Conservation (phyloP, 2,888 invertebrate species). For the Ligdia adustata region DNA sequence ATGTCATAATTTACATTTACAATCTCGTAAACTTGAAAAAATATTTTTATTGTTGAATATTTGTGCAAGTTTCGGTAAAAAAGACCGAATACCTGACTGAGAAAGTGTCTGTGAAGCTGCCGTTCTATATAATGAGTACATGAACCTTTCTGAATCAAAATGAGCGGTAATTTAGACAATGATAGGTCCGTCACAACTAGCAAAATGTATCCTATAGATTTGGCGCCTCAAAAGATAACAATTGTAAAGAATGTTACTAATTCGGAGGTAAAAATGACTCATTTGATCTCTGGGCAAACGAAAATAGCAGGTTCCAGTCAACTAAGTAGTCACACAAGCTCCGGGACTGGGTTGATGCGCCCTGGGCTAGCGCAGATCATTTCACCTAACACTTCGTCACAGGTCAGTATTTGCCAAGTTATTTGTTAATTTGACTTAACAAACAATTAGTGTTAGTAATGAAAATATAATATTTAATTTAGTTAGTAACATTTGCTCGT, state of each 20-base stretch:
- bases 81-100: neutral
- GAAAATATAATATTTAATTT: too few species aligned
- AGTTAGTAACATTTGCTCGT: too few species aligned
- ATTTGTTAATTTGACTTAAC: too few species aligned
- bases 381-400: conserved; percentile 71
- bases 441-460: too few species aligned
- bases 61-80: neutral
- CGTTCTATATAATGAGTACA: conserved; percentile 17
- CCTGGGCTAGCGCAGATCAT: conserved; percentile 73
- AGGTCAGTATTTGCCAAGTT: conserved; percentile 55
- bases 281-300: conserved; percentile 68
- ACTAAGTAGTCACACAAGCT: conserved; percentile 66
- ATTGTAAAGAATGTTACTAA: conserved; percentile 76
- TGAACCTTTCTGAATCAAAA: conserved; percentile 44
- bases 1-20: conserved; percentile 22
- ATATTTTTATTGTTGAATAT: conserved; percentile 8
- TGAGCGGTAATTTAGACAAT: conserved; percentile 79
- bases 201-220: conserved; percentile 84
- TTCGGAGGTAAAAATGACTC: conserved; percentile 77
- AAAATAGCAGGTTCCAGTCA: conserved; percentile 68
- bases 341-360: conserved; percentile 70
- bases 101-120: conserved; percentile 4
- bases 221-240: conserved; percentile 80
- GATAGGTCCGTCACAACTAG: conserved; percentile 82
- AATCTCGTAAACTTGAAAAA: conserved; percentile 20